phyloP scores from a whole-genome alignment of 2,888 invertebrate genomes.

The Rotaria macrura region DNA sequence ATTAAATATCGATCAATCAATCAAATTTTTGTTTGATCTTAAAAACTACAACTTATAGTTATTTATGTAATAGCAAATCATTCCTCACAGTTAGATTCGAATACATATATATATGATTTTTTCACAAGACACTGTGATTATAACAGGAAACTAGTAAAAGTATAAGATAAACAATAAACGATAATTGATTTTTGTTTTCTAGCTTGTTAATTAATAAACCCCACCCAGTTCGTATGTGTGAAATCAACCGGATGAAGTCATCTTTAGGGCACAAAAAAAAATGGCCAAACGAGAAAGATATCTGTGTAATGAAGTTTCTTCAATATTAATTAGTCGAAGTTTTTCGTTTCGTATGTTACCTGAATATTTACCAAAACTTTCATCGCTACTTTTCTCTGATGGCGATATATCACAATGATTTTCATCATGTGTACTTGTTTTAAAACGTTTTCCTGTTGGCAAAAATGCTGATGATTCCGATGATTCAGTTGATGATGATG shows the following conservation, averaged over 20 bases:
- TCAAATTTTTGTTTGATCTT: constrained; percentile 7
- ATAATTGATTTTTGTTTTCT: background rate
- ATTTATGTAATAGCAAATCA: background rate
- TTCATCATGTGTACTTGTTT: background rate
- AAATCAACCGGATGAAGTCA: background rate
- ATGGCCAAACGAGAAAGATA: too few species aligned
- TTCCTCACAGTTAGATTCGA: background rate
- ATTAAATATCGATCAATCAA: constrained; percentile 20
- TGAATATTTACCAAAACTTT: constrained; percentile 10
- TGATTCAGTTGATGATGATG: background rate
- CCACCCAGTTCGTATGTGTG: background rate
- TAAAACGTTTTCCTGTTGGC: background rate
- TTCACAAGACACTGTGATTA: background rate
- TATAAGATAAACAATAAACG: background rate
- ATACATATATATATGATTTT: background rate
- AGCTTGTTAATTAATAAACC: background rate
- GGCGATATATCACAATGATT: background rate
- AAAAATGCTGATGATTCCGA: background rate
- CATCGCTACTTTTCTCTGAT: background rate
- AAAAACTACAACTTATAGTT: background rate
- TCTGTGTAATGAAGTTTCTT: too few species aligned
- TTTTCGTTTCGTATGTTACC: background rate
- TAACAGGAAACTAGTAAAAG: background rate
- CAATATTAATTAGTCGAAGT: too few species aligned
- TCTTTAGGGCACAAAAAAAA: background rate